phyloP scores from a whole-genome alignment of 1,140 invertebrate genomes.

The Neocloeon triangulifer region DNA sequence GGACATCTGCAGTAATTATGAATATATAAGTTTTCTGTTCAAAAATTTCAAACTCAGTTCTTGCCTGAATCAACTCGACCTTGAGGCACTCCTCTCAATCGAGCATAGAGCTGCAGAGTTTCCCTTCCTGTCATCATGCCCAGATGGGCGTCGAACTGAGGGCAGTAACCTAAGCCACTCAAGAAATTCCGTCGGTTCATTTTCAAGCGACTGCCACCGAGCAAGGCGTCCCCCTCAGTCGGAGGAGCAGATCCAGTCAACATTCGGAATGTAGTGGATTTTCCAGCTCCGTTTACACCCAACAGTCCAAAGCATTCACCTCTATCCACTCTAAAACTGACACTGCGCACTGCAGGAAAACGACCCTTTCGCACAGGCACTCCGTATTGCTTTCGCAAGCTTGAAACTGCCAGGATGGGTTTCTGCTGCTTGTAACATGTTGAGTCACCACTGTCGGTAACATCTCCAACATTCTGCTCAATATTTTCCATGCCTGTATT shows the following conservation, averaged over 20 bases:
- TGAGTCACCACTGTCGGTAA: too few relatives aligned
- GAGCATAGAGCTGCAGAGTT: slow-evolving; percentile 46
- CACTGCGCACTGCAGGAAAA: not conserved
- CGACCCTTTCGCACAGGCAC: not conserved
- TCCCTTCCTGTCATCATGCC: slow-evolving; percentile 58
- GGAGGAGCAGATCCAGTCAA: slow-evolving; percentile 56
- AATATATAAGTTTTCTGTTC: too few relatives aligned
- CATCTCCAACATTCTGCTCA: too few relatives aligned
- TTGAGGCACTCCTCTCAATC: slow-evolving; percentile 41
- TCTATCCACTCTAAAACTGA: slow-evolving; percentile 14
- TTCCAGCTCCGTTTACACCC: slow-evolving; percentile 68
- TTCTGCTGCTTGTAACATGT: too few relatives aligned
- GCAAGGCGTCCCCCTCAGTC: slow-evolving; percentile 33
- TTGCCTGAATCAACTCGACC: slow-evolving; percentile 23
- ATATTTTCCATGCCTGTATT: too few relatives aligned
- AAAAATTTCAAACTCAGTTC: too few relatives aligned
- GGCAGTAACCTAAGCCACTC: slow-evolving; percentile 62
- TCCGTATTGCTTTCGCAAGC: too few relatives aligned
- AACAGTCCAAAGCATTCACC: slow-evolving; percentile 76
- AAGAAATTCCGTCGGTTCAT: too few relatives aligned
- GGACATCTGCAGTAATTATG: too few relatives aligned
- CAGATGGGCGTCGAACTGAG: slow-evolving; percentile 64
- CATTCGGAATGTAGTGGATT: slow-evolving; percentile 77
- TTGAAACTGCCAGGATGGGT: too few relatives aligned
- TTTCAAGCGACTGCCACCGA: too few relatives aligned